These are phyloP conservation scores for Cyrtonyx montezumae DNA, from an alignment of 2,113 vertebrate genomes.

Conservation along the genomic window DNA sequence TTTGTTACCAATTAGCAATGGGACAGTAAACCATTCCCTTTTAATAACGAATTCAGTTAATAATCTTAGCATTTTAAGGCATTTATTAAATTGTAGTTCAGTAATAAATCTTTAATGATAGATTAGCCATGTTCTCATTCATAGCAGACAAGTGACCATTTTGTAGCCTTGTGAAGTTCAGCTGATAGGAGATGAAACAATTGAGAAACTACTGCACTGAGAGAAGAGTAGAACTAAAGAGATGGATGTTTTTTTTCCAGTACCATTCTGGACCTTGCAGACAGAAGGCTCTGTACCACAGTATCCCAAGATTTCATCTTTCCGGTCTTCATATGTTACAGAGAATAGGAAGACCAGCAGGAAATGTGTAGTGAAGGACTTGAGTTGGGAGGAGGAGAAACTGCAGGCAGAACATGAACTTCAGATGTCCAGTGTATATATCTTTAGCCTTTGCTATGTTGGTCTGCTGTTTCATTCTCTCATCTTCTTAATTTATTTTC, in stretches of 20 bases:
- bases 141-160: not conserved
- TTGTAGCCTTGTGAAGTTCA: not conserved
- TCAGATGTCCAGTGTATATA: not conserved
- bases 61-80: not conserved
- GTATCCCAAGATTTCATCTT: not conserved
- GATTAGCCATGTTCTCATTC: not conserved
- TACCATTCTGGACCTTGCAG: not conserved
- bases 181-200: not conserved
- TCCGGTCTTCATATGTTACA: not conserved
- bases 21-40: slow-evolving; percentile 4
- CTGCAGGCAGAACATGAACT: not conserved
- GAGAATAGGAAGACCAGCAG: not conserved
- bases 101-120: not conserved
- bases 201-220: not conserved
- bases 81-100: slow-evolving; percentile 9
- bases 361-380: not conserved
- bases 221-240: not conserved
- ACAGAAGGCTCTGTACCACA: not conserved
- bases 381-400: not conserved
- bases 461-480: not conserved
- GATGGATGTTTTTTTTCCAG: fast-evolving
- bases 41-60: slow-evolving; percentile 4
- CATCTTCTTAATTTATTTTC: not conserved
- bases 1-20: slow-evolving; percentile 20
- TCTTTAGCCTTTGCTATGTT: not conserved